Base-by-base conservation (phyloP, 2,113 vertebrate genomes). In the Dipodomys merriami region DNA sequence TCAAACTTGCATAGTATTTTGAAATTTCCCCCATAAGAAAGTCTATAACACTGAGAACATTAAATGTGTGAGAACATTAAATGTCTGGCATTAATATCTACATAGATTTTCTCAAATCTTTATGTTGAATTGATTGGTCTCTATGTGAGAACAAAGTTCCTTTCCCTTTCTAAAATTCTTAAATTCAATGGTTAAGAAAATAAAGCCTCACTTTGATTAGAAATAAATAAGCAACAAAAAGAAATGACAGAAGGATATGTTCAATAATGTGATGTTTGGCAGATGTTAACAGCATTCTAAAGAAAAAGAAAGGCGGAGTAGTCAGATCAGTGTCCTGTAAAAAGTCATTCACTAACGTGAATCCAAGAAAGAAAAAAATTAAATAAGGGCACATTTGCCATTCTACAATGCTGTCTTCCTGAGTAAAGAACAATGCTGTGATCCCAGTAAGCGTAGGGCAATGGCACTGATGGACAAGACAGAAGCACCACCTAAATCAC, bases 271-370 rank as follows among this genome's bases (percentile, higher is more conserved):
- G 65, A 93, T 67, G 30, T 3, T 10, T 46, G 67, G 73, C 11
- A 85, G 57, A 78, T 86, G 39, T 71, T 83, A 79, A 71, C 73
- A 82, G 3, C 9, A 80, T 76, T 23, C 29, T 88, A 33, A 35
- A 80, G 53, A 57, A 92, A 95, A 87, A 8, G 88, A 29, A 83
- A 73, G 78, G 60, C 92, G 13, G 77, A 67, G 30, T 78, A 83
- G 25, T 82, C 87, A 49, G 85, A 72, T 83, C 69, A 62, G 33
- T 25, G 23, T 76, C 22, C 78, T 79, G 4, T 57, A 74, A 60
- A 91, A 95, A 82, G n/a, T 3, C 15, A 88, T 15, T 62, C 11
- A 15, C 39, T 57, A 60, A 71, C 18, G 1, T 92, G 79, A 90
- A 9, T 91, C 9, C 23, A 23, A 81, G 7, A 46, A 10, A 93